Evolutionary conservation across 2,888 invertebrate genomes (phyloP).

Genomic region (Mechanitis mazaeus): DNA sequence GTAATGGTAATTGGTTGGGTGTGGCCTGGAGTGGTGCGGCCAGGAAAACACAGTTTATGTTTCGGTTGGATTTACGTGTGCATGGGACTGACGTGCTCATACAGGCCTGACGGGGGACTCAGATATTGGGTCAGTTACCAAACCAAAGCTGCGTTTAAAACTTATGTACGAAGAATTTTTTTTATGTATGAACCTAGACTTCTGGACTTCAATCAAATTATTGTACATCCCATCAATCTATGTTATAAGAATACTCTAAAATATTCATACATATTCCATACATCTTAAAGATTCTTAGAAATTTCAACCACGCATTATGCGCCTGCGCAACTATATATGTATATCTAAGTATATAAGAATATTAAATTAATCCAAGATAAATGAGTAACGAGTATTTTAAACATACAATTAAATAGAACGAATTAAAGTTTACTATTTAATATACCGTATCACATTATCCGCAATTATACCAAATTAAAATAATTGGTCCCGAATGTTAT

Average conservation of each 20-base stretch:
- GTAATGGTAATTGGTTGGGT: slow-evolving; percentile 66
- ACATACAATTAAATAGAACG: background rate
- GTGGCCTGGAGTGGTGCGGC: slow-evolving; percentile 41
- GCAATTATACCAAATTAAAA: slow-evolving; percentile 8
- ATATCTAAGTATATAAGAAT: background rate
- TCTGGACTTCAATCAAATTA: no score
- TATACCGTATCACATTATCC: background rate
- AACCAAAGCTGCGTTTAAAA: background rate
- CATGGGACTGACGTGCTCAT: slow-evolving; percentile 8
- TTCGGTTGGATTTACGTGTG: slow-evolving; percentile 10
- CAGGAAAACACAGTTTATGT: slow-evolving; percentile 40
- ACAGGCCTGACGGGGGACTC: background rate
- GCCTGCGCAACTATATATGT: background rate
- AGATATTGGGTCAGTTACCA: background rate
- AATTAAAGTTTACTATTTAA: slow-evolving; percentile 1
- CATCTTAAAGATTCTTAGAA: no score
- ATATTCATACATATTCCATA: no score
- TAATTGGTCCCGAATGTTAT: background rate
- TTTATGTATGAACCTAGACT: no score
- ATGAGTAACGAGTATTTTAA: no score
- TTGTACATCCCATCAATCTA: no score
- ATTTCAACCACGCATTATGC: no score
- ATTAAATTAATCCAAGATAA: background rate
- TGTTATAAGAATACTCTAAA: no score
- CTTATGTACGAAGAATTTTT: no score